Conservation (phyloP, 1,140 invertebrate genomes). For the Chironomus tepperi region DNA sequence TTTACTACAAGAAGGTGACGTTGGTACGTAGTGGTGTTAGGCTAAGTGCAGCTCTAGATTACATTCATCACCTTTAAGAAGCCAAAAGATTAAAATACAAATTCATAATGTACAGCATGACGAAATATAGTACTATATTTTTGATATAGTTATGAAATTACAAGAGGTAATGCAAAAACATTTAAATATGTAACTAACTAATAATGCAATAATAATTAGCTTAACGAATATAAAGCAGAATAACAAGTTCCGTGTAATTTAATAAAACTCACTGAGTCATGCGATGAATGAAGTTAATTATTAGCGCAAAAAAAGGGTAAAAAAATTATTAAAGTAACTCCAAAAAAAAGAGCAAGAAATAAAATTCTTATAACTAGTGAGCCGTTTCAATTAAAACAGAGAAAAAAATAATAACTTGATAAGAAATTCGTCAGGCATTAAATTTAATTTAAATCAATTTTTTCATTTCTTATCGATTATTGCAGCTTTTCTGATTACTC, state of each 20-base stretch:
- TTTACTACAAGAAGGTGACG: too few relatives aligned
- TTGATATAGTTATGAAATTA: too few relatives aligned
- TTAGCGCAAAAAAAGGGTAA: background rate
- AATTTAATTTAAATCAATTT: background rate
- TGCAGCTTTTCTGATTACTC: background rate
- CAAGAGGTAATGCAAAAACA: too few relatives aligned
- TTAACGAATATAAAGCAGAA: background rate
- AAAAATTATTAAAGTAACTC: too few relatives aligned
- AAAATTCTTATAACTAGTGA: background rate
- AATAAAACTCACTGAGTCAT: constrained; percentile 12
- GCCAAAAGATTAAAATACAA: too few relatives aligned
- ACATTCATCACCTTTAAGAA: too few relatives aligned
- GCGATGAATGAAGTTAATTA: constrained; percentile 1
- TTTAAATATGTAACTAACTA: background rate
- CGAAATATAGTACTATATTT: too few relatives aligned
- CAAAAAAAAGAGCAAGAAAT: background rate
- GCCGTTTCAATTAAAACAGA: background rate
- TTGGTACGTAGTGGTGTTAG: too few relatives aligned
- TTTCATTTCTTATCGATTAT: too few relatives aligned
- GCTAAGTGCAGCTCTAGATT: too few relatives aligned
- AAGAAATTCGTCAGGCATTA: background rate
- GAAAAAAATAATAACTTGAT: background rate
- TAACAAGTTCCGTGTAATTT: background rate
- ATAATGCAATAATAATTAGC: constrained; percentile 2
- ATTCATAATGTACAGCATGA: too few relatives aligned